Conservation (phyloP, 2,113 vertebrate species). For the Mobula hypostoma region DNA sequence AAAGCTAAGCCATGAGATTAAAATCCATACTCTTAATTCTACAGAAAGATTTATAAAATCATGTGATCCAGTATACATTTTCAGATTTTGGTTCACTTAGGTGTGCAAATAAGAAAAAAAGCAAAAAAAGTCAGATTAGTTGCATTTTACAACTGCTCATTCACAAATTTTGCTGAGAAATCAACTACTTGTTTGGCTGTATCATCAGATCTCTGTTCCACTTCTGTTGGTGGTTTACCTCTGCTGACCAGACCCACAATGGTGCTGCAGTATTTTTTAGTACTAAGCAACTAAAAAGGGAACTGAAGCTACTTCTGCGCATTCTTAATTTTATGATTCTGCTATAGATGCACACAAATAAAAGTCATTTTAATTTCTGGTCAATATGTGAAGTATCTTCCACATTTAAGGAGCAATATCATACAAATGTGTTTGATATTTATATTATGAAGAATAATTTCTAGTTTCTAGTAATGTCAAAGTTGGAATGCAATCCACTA, state of each 20-base stretch:
- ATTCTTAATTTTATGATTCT: neutral
- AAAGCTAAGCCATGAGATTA: neutral
- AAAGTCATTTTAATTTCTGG: neutral
- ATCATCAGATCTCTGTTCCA: slow-evolving; percentile 22
- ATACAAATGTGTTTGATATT: neutral
- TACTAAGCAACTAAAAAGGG: neutral
- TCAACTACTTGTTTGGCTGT: neutral
- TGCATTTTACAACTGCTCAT: neutral
- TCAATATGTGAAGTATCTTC: neutral
- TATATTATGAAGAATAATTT: neutral
- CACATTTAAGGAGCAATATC: neutral
- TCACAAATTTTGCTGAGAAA: neutral
- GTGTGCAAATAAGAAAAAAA: neutral
- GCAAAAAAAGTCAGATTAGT: too few species aligned
- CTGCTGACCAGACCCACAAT: neutral
- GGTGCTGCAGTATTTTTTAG: too few species aligned
- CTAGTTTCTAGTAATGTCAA: neutral
- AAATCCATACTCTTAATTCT: neutral
- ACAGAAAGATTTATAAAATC: too few species aligned
- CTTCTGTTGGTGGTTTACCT: neutral
- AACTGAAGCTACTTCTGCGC: neutral
- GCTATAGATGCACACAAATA: neutral
- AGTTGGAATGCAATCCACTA: neutral
- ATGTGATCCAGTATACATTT: too few species aligned
- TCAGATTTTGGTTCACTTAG: neutral